Base-by-base conservation (phyloP, 2,797 vertebrate species). In the Eulemur rubriventer region DNA sequence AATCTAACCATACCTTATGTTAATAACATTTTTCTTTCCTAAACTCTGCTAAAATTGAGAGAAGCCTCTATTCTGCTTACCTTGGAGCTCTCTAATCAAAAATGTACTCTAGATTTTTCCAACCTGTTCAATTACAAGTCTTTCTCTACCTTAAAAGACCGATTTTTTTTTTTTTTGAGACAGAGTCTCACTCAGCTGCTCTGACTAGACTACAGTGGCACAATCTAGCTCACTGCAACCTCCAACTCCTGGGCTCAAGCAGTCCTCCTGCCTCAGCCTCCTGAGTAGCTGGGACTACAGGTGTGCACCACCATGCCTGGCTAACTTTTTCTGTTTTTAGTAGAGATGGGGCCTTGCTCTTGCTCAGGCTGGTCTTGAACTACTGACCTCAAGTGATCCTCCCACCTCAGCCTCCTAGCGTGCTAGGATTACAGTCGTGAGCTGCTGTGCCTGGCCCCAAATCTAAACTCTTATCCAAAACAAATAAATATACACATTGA, bases 381-480 rank as follows among this genome's bases (percentile, higher is more conserved):
- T n/a, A 33, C 63, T 65, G 63, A 65, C 33, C 63, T 65, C 63
- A 65, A 65, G 33, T 65, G 33, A 65, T 65, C 33, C 63, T 9
- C 33, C 33, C 0, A 16, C 61, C 30, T n/a, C 30, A 65, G 33
- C 63, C 16, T n/a, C 33, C 13, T 33, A n/a, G 33, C 16, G 33
- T 17, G 33, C 33, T 65, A 65, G 63, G 33, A n/a, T n/a, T 65
- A 65, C 7, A 65, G 7, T 33, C 7, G 33, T n/a, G 16, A n/a
- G 33, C 17, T 7, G 7, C 63, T 17, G 33, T 18, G 7, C 33
- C 33, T 16, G 8, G 33, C 33, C 63, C 11, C 73, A 95, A 92
- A 93, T 72, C 59, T 84, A 94, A 94, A 79, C 22, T 95, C 43
- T 93, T 95, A 83, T 20, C 38, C 33, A 48, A 65, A 93, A 93